These are phyloP conservation scores for Ruditapes philippinarum DNA, from an alignment of 1,140 invertebrate species.

Conservation along the genomic window DNA sequence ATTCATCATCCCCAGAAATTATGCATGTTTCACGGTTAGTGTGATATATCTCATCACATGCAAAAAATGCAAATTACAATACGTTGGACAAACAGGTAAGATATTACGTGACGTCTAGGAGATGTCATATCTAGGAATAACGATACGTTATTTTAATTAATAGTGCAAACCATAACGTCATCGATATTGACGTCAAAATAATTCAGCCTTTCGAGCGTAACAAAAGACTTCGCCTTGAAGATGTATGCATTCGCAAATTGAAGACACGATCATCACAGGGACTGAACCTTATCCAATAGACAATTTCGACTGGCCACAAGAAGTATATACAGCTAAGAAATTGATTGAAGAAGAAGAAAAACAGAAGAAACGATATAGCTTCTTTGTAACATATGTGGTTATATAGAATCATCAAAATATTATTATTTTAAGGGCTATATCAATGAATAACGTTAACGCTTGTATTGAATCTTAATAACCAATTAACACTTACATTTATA, in stretches of 20 bases:
- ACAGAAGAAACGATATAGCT: no score
- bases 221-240: neutral
- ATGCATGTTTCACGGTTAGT: neutral
- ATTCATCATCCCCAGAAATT: neutral
- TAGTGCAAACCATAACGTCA: neutral
- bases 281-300: no score
- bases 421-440: no score
- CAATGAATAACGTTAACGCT: no score
- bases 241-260: neutral
- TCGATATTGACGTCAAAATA: neutral
- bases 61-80: neutral
- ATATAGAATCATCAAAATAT: no score
- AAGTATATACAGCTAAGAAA: no score
- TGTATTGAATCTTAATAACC: no score
- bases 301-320: no score
- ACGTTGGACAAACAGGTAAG: neutral
- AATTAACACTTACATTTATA: no score
- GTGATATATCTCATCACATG: neutral
- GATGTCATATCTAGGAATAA: neutral
- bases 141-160: neutral
- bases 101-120: neutral
- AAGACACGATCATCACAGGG: no score
- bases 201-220: neutral
- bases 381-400: no score
- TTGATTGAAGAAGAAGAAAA: no score